Conservation (phyloP, 1,140 invertebrate species). For the Tenebrio molitor region DNA sequence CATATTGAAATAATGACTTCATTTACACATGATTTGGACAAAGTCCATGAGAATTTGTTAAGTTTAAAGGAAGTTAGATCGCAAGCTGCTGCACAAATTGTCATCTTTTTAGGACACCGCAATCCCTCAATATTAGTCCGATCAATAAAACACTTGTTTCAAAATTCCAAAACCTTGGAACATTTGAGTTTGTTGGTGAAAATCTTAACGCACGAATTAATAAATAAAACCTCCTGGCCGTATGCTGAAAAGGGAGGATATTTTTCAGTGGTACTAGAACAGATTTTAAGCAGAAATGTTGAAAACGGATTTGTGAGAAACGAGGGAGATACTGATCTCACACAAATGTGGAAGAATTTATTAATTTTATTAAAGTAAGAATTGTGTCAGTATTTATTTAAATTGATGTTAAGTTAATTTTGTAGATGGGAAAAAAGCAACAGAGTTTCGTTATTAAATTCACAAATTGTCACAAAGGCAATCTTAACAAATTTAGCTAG, state of each 20-base stretch:
- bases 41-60: slow-evolving; percentile 61
- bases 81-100: slow-evolving; percentile 69
- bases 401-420: slow-evolving; percentile 33
- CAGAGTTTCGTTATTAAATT: slow-evolving; percentile 65
- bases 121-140: slow-evolving; percentile 70
- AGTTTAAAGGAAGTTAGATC: slow-evolving; percentile 64
- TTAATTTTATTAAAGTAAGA: slow-evolving; percentile 67
- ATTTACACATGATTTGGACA: slow-evolving; percentile 57
- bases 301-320: slow-evolving; percentile 55
- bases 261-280: slow-evolving; percentile 69
- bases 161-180: slow-evolving; percentile 69
- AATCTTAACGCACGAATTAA: slow-evolving; percentile 66
- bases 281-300: slow-evolving; percentile 61
- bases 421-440: slow-evolving; percentile 71
- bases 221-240: slow-evolving; percentile 59
- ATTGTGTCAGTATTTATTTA: slow-evolving; percentile 4
- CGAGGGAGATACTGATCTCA: slow-evolving; percentile 54
- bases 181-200: slow-evolving; percentile 70
- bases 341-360: slow-evolving; percentile 68
- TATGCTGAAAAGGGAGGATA: slow-evolving; percentile 68
- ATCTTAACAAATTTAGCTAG: slow-evolving; percentile 68
- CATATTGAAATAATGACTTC: slow-evolving; percentile 59
- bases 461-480: slow-evolving; percentile 67
- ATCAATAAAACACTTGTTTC: slow-evolving; percentile 69
- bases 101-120: slow-evolving; percentile 70